A percentile compares a stretch with the other conserved stretches of the same genome.
Evolutionary conservation across 2,113 vertebrate species (phyloP).

Genomic region (Perca flavescens): DNA sequence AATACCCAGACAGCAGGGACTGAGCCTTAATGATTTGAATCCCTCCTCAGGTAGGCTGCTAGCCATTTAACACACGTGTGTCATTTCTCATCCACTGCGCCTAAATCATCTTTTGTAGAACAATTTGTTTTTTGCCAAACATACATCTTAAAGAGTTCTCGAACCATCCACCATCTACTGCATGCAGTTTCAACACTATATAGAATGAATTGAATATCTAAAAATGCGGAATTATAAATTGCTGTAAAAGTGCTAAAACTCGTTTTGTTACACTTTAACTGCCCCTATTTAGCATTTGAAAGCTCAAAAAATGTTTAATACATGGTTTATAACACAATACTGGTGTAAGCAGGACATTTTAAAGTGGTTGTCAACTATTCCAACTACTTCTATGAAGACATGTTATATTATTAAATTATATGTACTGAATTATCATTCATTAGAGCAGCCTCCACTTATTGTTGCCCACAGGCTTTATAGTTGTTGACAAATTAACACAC

Average conservation of each 20-base stretch:
- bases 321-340: background rate
- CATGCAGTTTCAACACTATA: background rate
- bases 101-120: background rate
- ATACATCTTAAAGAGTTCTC: background rate
- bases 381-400: background rate
- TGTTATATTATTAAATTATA: background rate
- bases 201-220: background rate
- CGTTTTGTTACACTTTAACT: background rate
- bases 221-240: background rate
- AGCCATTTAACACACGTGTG: background rate
- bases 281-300: background rate
- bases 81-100: background rate
- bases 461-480: background rate
- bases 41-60: constrained; percentile 12
- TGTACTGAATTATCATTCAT: background rate
- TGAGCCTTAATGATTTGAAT: constrained; percentile 42
- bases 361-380: background rate
- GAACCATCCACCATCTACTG: background rate
- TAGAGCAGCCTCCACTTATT: no score
- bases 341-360: background rate
- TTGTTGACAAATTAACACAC: background rate
- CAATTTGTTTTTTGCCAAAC: background rate
- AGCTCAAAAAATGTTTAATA: background rate
- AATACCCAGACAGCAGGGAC: constrained; percentile 10
- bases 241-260: background rate